Conservation (phyloP, 2,797 vertebrate genomes). For the Hyperoplus lanceolatus region DNA sequence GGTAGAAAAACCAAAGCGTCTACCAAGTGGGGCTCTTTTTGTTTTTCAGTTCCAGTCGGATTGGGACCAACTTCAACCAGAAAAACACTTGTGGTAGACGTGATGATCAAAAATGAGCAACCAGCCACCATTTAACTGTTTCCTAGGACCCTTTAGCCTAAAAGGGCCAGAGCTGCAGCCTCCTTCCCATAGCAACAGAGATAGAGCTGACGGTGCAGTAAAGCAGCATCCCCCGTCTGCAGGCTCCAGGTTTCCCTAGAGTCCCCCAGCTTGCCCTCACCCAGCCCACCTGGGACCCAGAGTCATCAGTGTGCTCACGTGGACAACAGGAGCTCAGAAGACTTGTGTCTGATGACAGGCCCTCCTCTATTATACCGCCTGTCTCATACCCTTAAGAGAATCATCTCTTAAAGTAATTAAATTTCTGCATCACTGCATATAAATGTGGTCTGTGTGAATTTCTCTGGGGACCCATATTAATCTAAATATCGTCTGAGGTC, state of each 20-base stretch:
- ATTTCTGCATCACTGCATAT: constrained; percentile 87
- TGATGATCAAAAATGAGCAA: constrained; percentile 60
- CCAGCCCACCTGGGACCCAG: constrained; percentile 74
- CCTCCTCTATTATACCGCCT: constrained; percentile 76
- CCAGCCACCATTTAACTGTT: constrained; percentile 41
- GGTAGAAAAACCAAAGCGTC: constrained; percentile 31
- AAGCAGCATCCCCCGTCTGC: constrained; percentile 63
- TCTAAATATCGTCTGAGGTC: constrained; percentile 65
- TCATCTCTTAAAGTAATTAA: constrained; percentile 88
- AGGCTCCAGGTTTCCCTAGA: constrained; percentile 55
- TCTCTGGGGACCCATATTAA: constrained; percentile 82
- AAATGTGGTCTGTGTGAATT: constrained; percentile 75
- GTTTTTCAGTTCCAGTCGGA: constrained; percentile 21
- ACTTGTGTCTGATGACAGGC: constrained; percentile 71
- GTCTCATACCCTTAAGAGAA: constrained; percentile 85
- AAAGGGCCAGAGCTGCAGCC: constrained; percentile 42
- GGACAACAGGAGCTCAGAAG: constrained; percentile 68
- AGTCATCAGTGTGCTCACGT: constrained; percentile 61
- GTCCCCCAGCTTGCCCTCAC: constrained; percentile 55
- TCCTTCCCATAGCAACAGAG: constrained; percentile 67
- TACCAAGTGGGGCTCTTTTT: constrained; percentile 30
- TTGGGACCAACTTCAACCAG: constrained; percentile 34
- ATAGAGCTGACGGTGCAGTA: constrained; percentile 65
- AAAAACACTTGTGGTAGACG: constrained; percentile 46
- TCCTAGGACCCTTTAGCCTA: constrained; percentile 42